Percentiles rank a stretch among this genome's conserved stretches.
These are phyloP conservation scores for Nixonia krombeini DNA, from an alignment of 1,140 invertebrate species.

Conservation along the genomic window DNA sequence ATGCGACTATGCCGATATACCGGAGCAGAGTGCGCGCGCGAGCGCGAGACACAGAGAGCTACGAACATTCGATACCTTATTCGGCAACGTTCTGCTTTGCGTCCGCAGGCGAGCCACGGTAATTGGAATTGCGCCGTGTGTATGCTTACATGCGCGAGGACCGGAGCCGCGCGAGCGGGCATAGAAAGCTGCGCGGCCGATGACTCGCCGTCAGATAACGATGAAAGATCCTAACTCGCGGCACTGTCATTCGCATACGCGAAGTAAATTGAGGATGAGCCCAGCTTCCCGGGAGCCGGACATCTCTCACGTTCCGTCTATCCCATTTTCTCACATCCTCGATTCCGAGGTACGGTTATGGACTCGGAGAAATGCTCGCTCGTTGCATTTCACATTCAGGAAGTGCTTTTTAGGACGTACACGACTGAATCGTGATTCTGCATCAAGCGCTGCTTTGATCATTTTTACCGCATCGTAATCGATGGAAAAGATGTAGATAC, in stretches of 20 bases:
- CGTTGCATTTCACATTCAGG: constrained; percentile 1
- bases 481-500: too few relatives aligned
- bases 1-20: constrained; percentile 37
- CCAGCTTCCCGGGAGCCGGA: neutral
- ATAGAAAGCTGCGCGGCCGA: neutral
- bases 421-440: constrained; percentile 1
- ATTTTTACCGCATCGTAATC: too few relatives aligned
- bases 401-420: neutral
- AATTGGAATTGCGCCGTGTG: constrained; percentile 39
- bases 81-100: constrained; percentile 41
- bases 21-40: constrained; percentile 13
- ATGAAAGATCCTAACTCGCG: constrained; percentile 14
- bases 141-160: constrained; percentile 5
- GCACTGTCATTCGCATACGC: constrained; percentile 7
- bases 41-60: too few relatives aligned
- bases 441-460: too few relatives aligned
- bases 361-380: neutral
- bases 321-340: constrained; percentile 2
- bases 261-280: constrained; percentile 3
- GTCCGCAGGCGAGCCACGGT: constrained; percentile 19
- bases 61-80: constrained; percentile 44
- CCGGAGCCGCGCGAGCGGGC: too few relatives aligned
- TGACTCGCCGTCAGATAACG: constrained; percentile 25
- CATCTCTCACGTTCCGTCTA: neutral
- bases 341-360: constrained; percentile 4